Conservation (phyloP, 2,113 vertebrate genomes). For the Saguinus imperator region DNA sequence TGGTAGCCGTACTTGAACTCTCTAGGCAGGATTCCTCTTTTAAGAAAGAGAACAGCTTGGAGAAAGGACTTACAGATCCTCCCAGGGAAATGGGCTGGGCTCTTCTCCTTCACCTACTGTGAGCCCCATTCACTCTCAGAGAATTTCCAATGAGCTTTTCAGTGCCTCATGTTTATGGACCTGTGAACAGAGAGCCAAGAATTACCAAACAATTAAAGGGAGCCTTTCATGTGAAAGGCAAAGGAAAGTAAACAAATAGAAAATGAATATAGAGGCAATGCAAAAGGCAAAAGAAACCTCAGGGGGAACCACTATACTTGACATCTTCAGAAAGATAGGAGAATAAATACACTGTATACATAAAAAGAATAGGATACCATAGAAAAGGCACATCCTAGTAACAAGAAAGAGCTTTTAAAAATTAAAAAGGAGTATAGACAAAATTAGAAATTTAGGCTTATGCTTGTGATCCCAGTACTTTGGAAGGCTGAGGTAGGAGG, state of each 20-base stretch:
- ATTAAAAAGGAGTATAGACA: background rate
- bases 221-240: background rate
- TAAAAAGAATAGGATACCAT: background rate
- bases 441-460: background rate
- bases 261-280: background rate
- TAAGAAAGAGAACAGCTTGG: background rate
- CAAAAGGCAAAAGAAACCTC: background rate
- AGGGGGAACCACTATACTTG: background rate
- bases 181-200: background rate
- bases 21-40: background rate
- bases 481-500: too few relatives aligned
- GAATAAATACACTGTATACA: background rate
- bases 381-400: background rate
- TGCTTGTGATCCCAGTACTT: too few relatives aligned
- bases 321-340: background rate
- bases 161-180: background rate
- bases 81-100: background rate
- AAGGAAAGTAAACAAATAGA: constrained; percentile 27
- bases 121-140: background rate
- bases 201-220: background rate
- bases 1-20: background rate
- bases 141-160: background rate
- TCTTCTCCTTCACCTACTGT: background rate
- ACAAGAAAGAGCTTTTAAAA: background rate
- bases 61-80: background rate